These are phyloP conservation scores for Cromileptes altivelis DNA, from an alignment of 2,113 vertebrate species.

Conservation along the genomic window DNA sequence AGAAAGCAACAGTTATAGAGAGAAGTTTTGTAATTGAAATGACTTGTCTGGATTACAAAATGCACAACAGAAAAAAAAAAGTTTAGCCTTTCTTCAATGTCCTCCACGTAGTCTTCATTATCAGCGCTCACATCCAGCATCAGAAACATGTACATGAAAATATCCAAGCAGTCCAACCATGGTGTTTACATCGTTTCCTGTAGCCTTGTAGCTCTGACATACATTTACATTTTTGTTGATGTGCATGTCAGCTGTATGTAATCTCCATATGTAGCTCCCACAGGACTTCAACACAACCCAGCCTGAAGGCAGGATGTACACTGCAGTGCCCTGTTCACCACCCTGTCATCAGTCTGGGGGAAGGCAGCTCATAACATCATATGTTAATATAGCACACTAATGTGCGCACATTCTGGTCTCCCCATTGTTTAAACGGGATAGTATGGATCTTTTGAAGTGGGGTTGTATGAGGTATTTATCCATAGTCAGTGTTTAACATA, in stretches of 20 bases:
- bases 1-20: neutral
- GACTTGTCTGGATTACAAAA: neutral
- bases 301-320: conserved; percentile 28
- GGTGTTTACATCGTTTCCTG: neutral
- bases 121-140: neutral
- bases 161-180: neutral
- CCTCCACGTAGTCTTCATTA: neutral
- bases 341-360: conserved; percentile 22
- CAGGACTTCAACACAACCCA: conserved; percentile 13
- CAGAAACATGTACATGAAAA: neutral
- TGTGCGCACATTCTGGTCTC: neutral
- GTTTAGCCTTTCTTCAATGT: neutral
- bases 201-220: neutral
- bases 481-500: too few relatives aligned
- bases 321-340: conserved; percentile 8
- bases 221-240: neutral
- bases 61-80: neutral
- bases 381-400: conserved; percentile 1
- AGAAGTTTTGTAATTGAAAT: neutral
- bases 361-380: conserved; percentile 17
- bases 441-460: too few relatives aligned
- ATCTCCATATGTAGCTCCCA: neutral
- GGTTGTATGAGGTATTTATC: too few relatives aligned
- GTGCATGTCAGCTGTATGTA: neutral
- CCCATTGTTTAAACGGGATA: too few relatives aligned